Conservation (phyloP, 2,113 vertebrate genomes). For the Tetrax tetrax region DNA sequence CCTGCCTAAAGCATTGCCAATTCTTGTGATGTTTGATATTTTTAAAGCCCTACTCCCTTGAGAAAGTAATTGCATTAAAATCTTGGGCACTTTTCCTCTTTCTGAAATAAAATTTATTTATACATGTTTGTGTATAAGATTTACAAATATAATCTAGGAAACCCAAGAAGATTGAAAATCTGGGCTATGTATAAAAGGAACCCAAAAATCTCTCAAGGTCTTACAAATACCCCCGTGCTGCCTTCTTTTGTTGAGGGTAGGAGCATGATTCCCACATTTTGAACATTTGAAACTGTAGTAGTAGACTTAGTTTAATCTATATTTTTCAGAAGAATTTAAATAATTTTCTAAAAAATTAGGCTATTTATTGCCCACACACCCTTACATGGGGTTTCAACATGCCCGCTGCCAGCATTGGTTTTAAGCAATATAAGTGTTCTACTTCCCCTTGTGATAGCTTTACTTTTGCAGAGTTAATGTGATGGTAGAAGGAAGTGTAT, state of each 20-base stretch:
- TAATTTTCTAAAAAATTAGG: neutral
- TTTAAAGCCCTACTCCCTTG: neutral
- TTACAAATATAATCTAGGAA: neutral
- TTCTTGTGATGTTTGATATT: neutral
- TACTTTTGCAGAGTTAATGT: neutral
- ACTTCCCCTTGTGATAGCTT: slow-evolving; percentile 18
- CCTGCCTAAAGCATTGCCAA: neutral
- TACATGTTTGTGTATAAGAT: neutral
- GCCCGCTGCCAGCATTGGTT: neutral
- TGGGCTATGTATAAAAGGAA: neutral
- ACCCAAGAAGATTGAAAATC: neutral
- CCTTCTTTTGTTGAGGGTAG: neutral
- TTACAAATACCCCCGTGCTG: neutral
- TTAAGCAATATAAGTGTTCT: neutral
- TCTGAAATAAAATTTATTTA: neutral
- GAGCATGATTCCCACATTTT: neutral
- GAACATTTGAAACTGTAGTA: neutral
- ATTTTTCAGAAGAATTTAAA: neutral
- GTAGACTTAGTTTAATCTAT: neutral
- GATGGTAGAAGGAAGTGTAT: slow-evolving; percentile 6
- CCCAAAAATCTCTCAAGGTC: neutral
- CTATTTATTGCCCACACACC: neutral
- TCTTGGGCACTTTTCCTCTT: neutral
- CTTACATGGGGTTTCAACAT: neutral
- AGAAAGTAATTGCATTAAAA: neutral